These are phyloP conservation scores for Eulimnadia texana DNA, from an alignment of 1,140 invertebrate species.

Conservation along the genomic window DNA sequence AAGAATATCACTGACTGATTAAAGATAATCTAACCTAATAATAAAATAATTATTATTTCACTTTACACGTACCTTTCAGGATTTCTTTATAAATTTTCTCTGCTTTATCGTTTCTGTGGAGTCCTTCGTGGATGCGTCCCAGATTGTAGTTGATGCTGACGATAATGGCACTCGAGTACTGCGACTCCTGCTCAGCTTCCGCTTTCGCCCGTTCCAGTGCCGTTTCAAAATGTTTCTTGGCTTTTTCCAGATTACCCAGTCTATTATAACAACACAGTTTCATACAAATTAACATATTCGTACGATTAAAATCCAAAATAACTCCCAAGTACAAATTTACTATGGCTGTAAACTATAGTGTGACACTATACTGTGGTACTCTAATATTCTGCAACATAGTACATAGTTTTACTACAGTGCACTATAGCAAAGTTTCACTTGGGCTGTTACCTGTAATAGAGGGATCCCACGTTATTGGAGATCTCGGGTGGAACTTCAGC, in stretches of 20 bases:
- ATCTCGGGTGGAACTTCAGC: conserved; percentile 95
- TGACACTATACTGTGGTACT: no score
- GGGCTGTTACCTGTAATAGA: conserved; percentile 78
- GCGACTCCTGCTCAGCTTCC: conserved; percentile 60
- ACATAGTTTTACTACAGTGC: neutral
- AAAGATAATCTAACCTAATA: no score
- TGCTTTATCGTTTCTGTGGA: conserved; percentile 87
- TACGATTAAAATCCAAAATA: neutral
- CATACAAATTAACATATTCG: neutral
- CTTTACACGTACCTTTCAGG: conserved; percentile 39
- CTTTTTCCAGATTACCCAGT: conserved; percentile 64
- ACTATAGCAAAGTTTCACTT: conserved; percentile 14
- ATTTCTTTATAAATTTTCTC: conserved; percentile 95
- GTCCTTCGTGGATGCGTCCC: conserved; percentile 79
- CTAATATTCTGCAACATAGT: neutral
- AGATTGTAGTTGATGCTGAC: conserved; percentile 96
- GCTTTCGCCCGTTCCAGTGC: conserved; percentile 64
- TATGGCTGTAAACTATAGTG: no score
- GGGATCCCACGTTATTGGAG: conserved; percentile 89
- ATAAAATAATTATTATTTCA: no score
- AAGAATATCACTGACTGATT: no score
- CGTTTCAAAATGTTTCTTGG: conserved; percentile 70
- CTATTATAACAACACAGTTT: conserved; percentile 27
- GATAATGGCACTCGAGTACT: conserved; percentile 91
- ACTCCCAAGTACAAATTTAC: no score